phyloP scores from a whole-genome alignment of 2,113 vertebrate species.

The Sebastes fasciatus region DNA sequence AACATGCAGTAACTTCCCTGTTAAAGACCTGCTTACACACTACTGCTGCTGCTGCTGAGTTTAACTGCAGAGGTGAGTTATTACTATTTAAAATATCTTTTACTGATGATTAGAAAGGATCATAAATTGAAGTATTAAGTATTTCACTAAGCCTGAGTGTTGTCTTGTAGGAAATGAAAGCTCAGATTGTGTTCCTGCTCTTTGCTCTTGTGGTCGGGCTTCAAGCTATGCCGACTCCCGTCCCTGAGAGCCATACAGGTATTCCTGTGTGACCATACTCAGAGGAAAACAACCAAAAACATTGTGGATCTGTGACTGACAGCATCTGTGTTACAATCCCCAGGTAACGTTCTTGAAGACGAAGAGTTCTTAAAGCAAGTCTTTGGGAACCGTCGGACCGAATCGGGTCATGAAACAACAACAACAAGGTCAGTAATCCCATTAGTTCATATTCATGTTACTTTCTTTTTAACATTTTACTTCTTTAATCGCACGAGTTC shows the following conservation, averaged over 20 bases:
- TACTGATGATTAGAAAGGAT: not conserved
- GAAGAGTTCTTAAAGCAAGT: not conserved
- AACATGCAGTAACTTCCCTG: not conserved
- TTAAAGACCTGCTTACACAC: not conserved
- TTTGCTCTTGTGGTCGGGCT: conserved; percentile 20
- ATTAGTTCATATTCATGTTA: too few species aligned
- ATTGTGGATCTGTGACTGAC: not conserved
- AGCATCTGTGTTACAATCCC: not conserved
- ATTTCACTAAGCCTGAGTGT: not conserved
- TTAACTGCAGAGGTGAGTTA: conserved; percentile 12
- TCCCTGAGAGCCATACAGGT: not conserved
- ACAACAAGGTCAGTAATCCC: too few species aligned
- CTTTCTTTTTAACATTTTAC: too few species aligned
- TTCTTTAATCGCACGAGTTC: too few species aligned
- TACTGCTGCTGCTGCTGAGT: not conserved
- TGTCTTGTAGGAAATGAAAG: conserved; percentile 52
- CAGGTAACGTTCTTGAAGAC: not conserved
- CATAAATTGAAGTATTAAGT: not conserved
- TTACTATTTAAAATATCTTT: not conserved
- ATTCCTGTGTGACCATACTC: not conserved
- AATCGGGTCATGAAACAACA: not conserved
- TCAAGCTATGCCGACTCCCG: fast-evolving
- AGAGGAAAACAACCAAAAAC: not conserved
- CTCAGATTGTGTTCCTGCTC: conserved; percentile 36
- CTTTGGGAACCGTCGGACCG: fast-evolving